phyloP scores from a whole-genome alignment of 64 coral and sea anemone species.

The Montipora efflorescens region DNA sequence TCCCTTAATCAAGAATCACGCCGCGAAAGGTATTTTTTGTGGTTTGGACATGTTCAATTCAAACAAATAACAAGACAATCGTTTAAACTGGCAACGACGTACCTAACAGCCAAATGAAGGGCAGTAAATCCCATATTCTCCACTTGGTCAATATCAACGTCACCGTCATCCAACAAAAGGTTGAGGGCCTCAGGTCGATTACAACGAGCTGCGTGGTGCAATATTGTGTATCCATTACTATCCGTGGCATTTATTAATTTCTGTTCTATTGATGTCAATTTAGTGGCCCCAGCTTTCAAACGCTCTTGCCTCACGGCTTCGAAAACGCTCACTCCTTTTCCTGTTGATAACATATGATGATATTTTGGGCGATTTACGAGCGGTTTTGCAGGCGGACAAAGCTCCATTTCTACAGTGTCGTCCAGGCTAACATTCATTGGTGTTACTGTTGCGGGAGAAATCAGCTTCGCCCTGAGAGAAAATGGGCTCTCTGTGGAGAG shows the following conservation, averaged over 20 bases:
- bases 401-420: background rate
- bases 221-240: background rate
- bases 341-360: conserved; percentile 14
- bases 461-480: background rate
- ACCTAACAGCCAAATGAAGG: conserved; percentile 44
- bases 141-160: background rate
- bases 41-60: no score
- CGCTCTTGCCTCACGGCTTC: background rate
- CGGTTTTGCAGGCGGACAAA: background rate
- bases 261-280: background rate
- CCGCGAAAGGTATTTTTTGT: no score
- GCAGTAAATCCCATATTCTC: conserved; percentile 17
- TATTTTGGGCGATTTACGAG: background rate
- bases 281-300: background rate
- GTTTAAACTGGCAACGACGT: background rate
- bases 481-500: background rate
- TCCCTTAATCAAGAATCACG: no score
- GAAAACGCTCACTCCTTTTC: conserved; percentile 24
- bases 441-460: background rate
- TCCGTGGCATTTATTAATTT: background rate
- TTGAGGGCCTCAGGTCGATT: background rate
- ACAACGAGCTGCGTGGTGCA: conserved; percentile 39
- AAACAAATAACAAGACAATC: background rate
- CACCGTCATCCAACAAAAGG: background rate
- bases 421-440: background rate